phyloP scores from a whole-genome alignment of 2,113 vertebrate species.

The Penelope pileata region DNA sequence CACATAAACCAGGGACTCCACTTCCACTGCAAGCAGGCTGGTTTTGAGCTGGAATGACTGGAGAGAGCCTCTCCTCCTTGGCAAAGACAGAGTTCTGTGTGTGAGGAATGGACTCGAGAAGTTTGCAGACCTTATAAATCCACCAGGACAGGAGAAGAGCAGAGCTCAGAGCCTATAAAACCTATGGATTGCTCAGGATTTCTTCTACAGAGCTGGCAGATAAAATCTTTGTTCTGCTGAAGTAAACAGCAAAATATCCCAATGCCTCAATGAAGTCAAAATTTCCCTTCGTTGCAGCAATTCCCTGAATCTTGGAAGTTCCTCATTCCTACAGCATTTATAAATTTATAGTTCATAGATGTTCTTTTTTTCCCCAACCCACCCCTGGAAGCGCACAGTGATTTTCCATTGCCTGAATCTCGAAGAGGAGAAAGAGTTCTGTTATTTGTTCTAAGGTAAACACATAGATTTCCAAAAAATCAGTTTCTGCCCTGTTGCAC shows the following conservation, averaged over 20 bases:
- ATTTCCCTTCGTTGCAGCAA: neutral
- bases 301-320: neutral
- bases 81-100: neutral
- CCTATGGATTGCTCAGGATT: neutral
- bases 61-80: neutral
- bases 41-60: neutral
- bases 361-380: fast-evolving
- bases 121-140: neutral
- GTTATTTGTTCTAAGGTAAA: neutral
- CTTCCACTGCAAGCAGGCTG: neutral
- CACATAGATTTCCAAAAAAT: neutral
- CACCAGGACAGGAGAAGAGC: neutral
- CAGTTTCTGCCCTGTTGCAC: neutral
- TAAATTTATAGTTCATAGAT: neutral
- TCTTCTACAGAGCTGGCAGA: neutral
- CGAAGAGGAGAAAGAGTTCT: neutral
- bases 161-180: neutral
- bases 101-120: neutral
- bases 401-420: neutral
- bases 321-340: neutral
- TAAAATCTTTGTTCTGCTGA: neutral
- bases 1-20: neutral
- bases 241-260: neutral
- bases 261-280: neutral
- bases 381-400: neutral